phyloP scores from a whole-genome alignment of 2,797 vertebrate genomes.

The Paratrypauchen microcephalus region DNA sequence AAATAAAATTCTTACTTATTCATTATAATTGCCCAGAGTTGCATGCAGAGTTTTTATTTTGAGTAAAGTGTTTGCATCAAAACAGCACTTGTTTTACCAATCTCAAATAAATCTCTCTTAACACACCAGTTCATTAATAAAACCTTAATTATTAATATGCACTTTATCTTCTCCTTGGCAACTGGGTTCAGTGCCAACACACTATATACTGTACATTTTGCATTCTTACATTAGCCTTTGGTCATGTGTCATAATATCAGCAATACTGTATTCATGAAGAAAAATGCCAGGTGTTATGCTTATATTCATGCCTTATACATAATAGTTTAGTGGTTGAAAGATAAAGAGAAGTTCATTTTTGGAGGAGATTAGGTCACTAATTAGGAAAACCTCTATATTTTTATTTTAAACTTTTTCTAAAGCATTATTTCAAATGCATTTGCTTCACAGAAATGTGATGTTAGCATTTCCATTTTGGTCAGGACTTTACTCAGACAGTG shows the following conservation, averaged over 20 bases:
- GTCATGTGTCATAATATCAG: neutral
- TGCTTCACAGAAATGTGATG: conserved; percentile 18
- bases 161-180: neutral
- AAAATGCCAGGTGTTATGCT: neutral
- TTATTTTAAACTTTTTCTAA: neutral
- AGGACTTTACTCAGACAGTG: conserved; percentile 65
- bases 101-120: neutral
- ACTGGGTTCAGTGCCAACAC: neutral
- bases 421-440: conserved; percentile 14
- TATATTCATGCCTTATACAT: neutral
- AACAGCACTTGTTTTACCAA: neutral
- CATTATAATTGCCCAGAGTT: neutral
- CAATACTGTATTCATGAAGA: neutral
- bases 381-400: neutral
- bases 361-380: neutral
- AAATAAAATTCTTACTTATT: neutral
- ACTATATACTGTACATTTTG: neutral
- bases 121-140: too few species aligned
- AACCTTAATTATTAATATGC: too few species aligned
- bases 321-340: neutral
- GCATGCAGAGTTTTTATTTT: too few species aligned
- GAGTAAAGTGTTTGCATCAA: neutral
- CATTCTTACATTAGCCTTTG: neutral
- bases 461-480: conserved; percentile 48
- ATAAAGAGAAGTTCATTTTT: neutral